These are phyloP conservation scores for Pangasius macronema DNA, from an alignment of 2,797 vertebrate species.

Conservation along the genomic window DNA sequence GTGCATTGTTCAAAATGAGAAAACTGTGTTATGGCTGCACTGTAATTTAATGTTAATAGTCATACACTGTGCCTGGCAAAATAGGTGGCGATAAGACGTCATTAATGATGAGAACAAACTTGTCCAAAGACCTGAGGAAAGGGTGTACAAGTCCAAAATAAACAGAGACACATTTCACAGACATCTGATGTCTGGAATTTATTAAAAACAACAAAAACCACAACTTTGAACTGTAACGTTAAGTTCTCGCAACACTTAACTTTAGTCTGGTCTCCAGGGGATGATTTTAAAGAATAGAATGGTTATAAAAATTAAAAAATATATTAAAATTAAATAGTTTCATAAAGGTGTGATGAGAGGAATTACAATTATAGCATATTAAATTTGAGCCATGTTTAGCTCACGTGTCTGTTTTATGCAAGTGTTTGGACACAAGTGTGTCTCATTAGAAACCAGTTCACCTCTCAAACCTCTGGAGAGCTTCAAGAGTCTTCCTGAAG, in stretches of 20 bases:
- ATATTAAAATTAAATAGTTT: neutral
- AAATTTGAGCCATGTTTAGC: neutral
- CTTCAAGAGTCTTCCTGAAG: neutral
- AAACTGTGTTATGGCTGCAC: neutral
- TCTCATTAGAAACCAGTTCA: neutral
- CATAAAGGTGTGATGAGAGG: neutral
- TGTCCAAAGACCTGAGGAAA: neutral
- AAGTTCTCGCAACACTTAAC: neutral
- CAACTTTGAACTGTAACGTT: neutral
- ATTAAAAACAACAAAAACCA: neutral
- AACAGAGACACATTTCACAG: neutral
- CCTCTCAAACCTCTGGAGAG: neutral
- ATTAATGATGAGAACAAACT: neutral
- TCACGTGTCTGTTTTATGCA: neutral
- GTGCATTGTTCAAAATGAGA: neutral
- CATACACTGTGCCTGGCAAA: neutral
- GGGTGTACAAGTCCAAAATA: neutral
- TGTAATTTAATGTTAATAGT: neutral
- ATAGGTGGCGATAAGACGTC: neutral
- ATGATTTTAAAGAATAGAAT: neutral
- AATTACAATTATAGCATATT: neutral
- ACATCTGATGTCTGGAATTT: neutral
- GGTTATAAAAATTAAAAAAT: neutral
- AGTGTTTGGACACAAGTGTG: neutral
- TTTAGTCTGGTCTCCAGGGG: neutral